A percentile compares a stretch with the other conserved stretches of the same genome.
Conservation (phyloP, 64 coral and sea anemone species). For the Stichodactyla helianthus region DNA sequence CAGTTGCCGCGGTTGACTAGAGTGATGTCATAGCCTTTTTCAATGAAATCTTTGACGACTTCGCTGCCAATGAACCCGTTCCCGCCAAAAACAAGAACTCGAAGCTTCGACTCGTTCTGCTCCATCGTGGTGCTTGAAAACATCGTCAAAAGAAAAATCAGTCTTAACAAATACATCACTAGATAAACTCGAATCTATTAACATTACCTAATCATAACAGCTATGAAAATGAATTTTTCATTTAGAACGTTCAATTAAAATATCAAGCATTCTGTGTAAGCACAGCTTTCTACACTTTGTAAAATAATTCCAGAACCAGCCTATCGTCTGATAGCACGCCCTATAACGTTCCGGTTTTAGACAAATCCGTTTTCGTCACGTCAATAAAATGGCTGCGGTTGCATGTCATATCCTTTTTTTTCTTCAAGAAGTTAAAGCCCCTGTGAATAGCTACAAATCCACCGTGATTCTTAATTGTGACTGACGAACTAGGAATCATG, state of each 20-base stretch:
- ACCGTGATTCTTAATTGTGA: too few relatives aligned
- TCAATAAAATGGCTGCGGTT: background rate
- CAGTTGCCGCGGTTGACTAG: slow-evolving; percentile 89
- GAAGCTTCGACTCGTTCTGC: background rate
- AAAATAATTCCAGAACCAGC: background rate
- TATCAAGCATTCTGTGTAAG: slow-evolving; percentile 8
- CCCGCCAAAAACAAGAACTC: slow-evolving; percentile 82
- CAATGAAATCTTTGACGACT: slow-evolving; percentile 47
- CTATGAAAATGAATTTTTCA: background rate
- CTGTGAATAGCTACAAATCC: too few relatives aligned
- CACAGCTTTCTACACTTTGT: slow-evolving; percentile 8
- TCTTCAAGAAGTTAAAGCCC: too few relatives aligned
- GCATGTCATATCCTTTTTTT: too few relatives aligned
- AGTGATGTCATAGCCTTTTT: slow-evolving; percentile 66
- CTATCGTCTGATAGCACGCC: slow-evolving; percentile 7
- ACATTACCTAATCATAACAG: background rate
- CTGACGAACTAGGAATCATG: too few relatives aligned
- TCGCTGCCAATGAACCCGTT: slow-evolving; percentile 96
- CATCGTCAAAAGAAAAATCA: background rate
- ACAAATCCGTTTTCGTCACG: background rate
- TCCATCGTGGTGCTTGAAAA: background rate
- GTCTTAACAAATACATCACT: background rate
- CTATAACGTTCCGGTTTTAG: background rate
- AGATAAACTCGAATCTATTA: background rate
- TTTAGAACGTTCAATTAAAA: background rate